phyloP scores from a whole-genome alignment of 2,797 vertebrate genomes.

The Acridotheres tristis region DNA sequence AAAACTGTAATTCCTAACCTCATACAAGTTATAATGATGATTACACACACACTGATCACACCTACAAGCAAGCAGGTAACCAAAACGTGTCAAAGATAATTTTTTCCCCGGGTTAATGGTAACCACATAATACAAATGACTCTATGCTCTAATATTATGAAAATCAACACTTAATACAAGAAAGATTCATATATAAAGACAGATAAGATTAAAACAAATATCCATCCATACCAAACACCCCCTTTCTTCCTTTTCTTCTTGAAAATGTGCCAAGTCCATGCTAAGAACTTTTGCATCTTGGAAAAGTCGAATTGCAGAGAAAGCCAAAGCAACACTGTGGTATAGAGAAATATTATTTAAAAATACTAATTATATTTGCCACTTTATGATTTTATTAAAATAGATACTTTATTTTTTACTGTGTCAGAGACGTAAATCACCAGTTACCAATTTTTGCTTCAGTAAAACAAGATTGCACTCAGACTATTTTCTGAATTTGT shows the following conservation, averaged over 20 bases:
- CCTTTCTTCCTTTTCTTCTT: background rate
- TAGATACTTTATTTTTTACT: background rate
- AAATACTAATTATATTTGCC: background rate
- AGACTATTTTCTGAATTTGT: background rate
- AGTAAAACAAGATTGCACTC: background rate
- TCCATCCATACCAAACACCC: constrained; percentile 52
- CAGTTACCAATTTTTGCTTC: background rate
- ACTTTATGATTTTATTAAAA: background rate
- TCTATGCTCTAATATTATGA: background rate
- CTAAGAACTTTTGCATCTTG: constrained; percentile 80
- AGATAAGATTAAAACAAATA: background rate
- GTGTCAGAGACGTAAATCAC: background rate
- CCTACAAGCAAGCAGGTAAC: background rate
- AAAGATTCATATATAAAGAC: background rate
- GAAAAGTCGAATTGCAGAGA: constrained; percentile 83
- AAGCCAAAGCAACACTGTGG: constrained; percentile 82
- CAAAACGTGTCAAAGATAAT: background rate
- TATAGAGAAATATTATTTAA: background rate
- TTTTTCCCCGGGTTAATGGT: background rate
- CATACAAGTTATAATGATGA: background rate
- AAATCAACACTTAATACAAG: background rate
- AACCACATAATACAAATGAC: background rate
- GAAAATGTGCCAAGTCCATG: background rate
- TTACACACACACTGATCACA: background rate
- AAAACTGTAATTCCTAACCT: background rate